Percentiles rank a stretch among this genome's conserved stretches.
These are phyloP conservation scores for Liopterus haemorrhoidalis DNA, from an alignment of 2,888 invertebrate genomes.

Conservation along the genomic window DNA sequence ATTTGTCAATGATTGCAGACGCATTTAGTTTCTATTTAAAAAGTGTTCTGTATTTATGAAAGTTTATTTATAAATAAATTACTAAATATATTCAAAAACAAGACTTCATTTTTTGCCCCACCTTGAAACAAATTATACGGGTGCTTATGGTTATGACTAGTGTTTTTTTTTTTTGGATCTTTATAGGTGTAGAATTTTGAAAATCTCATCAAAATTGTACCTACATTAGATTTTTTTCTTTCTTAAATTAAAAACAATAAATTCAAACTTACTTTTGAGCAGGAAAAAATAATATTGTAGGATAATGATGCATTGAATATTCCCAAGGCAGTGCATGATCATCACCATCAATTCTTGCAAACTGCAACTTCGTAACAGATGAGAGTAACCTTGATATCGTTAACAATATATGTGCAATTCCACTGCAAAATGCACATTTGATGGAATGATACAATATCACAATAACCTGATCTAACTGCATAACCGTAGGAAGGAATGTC, in stretches of 20 bases:
- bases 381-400: conserved; percentile 59
- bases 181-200: too few species aligned
- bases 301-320: conserved; percentile 71
- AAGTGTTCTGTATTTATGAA: too few species aligned
- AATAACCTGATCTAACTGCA: conserved; percentile 58
- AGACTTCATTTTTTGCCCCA: conserved; percentile 7
- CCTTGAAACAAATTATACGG: not conserved
- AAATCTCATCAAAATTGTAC: too few species aligned
- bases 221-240: too few species aligned
- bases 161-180: not conserved
- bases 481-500: conserved; percentile 58
- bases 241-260: not conserved
- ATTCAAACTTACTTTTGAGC: conserved; percentile 52
- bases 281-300: conserved; percentile 76
- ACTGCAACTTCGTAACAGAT: conserved; percentile 49
- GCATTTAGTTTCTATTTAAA: too few species aligned
- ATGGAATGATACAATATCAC: conserved; percentile 73
- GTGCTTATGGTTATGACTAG: not conserved
- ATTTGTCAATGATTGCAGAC: too few species aligned
- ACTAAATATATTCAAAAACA: too few species aligned
- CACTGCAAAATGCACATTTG: conserved; percentile 70
- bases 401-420: conserved; percentile 62
- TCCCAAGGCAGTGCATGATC: conserved; percentile 84
- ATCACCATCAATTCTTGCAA: conserved; percentile 72
- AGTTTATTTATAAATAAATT: too few species aligned